Base-by-base conservation (phyloP, 23 tunicate species). In the Clavelina lepadiformis region DNA sequence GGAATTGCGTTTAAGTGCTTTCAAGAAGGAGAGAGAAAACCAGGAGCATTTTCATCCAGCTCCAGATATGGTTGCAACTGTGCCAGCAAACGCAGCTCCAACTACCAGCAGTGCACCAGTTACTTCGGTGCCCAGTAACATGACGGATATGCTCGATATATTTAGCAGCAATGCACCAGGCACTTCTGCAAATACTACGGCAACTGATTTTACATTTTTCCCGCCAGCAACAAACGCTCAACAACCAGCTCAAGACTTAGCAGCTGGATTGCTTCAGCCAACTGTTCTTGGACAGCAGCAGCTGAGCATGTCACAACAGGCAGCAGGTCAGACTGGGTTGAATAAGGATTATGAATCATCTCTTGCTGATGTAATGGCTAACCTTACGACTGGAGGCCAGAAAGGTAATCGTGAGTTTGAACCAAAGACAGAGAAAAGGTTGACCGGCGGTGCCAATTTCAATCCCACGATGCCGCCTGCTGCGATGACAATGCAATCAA, bases 401-500 rank as follows among this genome's bases (percentile, higher is more conserved):
- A 75, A 72, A 44, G 91, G 82, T 15, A 83, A 83, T 60, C 79
- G 58, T 24, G 66, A 74, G 49, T 83, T 83, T 47, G 74, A 83
- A 49, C 91, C 91, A 6, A 75, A 66, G 54, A 38, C 52, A 29
- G 91, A 83, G 63, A 83, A 58, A 65, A 83, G 68, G 41, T 45
- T 83, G 5, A 83, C 91, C 15, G 91, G 91, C 0, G 91, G 91
- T 11, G 60, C 28, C 11, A 74, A 75, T 58, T 83, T 38, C 50
- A 64, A 58, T 18, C 82, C 91, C n/a, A 19, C 57, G n/a, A 35
- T 59, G 1, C 68, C 66, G 2, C 71, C 71, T 19, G 51, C 34
- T 38, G 44, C 71, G 8, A 46, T 69, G 28, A 83, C 91, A 6
- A 28, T 44, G 29, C 49, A 38, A 50, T 60, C 77, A 33, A 50